These are phyloP conservation scores for Heterohyrax brucei DNA, from an alignment of 2,797 vertebrate species.

Conservation along the genomic window DNA sequence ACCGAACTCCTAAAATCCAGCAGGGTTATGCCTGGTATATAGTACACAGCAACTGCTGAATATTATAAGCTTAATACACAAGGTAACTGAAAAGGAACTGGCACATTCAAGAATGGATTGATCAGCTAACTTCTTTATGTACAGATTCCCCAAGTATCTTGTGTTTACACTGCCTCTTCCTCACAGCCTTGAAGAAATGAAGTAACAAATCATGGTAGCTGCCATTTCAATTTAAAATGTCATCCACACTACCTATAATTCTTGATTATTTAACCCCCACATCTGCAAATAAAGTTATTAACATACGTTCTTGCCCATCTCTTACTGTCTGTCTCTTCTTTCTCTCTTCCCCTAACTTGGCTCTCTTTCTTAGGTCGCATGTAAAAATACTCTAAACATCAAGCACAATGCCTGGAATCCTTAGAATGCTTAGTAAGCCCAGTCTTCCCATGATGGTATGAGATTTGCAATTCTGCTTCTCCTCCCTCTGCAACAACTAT, in stretches of 20 bases:
- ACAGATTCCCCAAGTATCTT: conserved; percentile 35
- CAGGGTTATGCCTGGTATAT: conserved; percentile 2
- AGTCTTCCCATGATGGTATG: not conserved
- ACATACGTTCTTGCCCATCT: not conserved
- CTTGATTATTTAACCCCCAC: conserved; percentile 17
- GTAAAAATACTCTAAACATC: conserved; percentile 69
- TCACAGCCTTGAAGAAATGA: conserved; percentile 61
- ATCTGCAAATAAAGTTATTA: conserved; percentile 40
- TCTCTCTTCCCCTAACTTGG: conserved; percentile 23
- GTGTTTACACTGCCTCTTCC: conserved; percentile 1
- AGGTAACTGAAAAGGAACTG: conserved; percentile 39
- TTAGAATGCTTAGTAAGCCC: conserved; percentile 51
- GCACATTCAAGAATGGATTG: conserved; percentile 45
- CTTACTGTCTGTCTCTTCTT: conserved; percentile 54
- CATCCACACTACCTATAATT: not conserved
- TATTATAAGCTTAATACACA: conserved; percentile 56
- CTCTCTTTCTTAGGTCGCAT: conserved; percentile 1
- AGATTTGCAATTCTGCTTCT: conserved; percentile 48
- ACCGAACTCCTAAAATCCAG: not conserved
- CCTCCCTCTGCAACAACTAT: not conserved
- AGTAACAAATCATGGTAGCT: conserved; percentile 12
- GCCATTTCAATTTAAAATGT: conserved; percentile 66
- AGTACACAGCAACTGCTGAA: conserved; percentile 42
- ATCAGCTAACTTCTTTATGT: conserved; percentile 60
- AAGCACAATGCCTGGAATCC: conserved; percentile 50